phyloP scores from a whole-genome alignment of 1,140 invertebrate species.

The Scaptomyza hsui region DNA sequence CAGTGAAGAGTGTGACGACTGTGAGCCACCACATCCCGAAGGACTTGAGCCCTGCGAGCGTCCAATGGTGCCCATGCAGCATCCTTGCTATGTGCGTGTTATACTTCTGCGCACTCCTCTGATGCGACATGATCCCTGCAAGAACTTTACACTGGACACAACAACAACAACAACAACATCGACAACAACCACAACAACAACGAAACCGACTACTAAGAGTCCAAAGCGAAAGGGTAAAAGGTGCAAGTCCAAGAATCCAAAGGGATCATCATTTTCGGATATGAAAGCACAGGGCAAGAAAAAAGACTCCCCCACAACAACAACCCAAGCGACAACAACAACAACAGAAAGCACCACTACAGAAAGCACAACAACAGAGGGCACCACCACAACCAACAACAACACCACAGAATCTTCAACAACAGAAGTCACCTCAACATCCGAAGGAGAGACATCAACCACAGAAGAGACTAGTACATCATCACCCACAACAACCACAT shows the following conservation, averaged over 20 bases:
- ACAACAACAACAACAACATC: background rate
- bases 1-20: conserved; percentile 49
- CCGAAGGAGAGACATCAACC: background rate
- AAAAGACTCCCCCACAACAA: conserved; percentile 4
- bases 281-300: background rate
- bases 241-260: conserved; percentile 17
- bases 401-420: conserved; percentile 3
- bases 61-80: conserved; percentile 42
- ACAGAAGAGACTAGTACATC: background rate
- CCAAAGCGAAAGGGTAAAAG: conserved; percentile 1
- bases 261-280: background rate
- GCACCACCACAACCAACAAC: background rate
- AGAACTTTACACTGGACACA: conserved; percentile 44
- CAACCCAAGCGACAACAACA: background rate
- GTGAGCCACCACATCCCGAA: background rate
- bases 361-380: background rate
- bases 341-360: background rate
- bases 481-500: background rate
- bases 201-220: background rate
- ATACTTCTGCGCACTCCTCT: conserved; percentile 54
- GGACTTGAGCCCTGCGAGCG: conserved; percentile 5
- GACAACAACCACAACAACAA: background rate
- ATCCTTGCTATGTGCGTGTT: conserved; percentile 61
- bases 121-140: conserved; percentile 54
- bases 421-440: background rate